Percentiles rank a stretch among this genome's conserved stretches.
Evolutionary conservation across 2,797 vertebrate genomes (phyloP).

Genomic region (Myripristis jacobus): DNA sequence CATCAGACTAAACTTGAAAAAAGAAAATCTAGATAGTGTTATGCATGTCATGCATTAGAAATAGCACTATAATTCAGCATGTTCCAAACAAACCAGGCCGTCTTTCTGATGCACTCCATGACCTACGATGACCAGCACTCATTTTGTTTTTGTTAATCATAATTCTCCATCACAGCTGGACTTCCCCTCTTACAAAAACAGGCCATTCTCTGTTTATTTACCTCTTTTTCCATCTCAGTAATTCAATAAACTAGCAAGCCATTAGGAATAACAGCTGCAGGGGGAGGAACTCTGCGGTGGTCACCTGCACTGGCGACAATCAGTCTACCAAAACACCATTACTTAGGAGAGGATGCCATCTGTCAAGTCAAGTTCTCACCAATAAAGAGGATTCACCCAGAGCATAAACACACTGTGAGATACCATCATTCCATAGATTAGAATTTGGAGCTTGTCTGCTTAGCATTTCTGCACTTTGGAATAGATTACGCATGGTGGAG

Average conservation of each 20-base stretch:
- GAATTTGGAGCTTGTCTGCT: conserved; percentile 14
- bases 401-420: conserved; percentile 18
- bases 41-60: not conserved
- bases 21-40: not conserved
- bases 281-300: conserved; percentile 29
- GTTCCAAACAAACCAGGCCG: not conserved
- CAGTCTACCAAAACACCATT: conserved; percentile 67
- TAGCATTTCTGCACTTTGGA: conserved; percentile 22
- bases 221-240: conserved; percentile 52
- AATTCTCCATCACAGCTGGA: conserved; percentile 15
- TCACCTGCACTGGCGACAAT: conserved; percentile 63
- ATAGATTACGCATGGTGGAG: conserved; percentile 16
- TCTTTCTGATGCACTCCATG: not conserved
- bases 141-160: conserved; percentile 3
- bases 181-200: conserved; percentile 35
- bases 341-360: conserved; percentile 51
- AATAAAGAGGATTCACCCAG: conserved; percentile 28
- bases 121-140: too few relatives aligned
- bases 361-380: conserved; percentile 41
- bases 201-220: conserved; percentile 25
- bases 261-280: conserved; percentile 55
- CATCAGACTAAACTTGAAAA: not conserved
- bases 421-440: not conserved
- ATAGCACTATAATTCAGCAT: not conserved
- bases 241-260: conserved; percentile 59